Base-by-base conservation (phyloP, 2,113 vertebrate species). In the Channa argus region DNA sequence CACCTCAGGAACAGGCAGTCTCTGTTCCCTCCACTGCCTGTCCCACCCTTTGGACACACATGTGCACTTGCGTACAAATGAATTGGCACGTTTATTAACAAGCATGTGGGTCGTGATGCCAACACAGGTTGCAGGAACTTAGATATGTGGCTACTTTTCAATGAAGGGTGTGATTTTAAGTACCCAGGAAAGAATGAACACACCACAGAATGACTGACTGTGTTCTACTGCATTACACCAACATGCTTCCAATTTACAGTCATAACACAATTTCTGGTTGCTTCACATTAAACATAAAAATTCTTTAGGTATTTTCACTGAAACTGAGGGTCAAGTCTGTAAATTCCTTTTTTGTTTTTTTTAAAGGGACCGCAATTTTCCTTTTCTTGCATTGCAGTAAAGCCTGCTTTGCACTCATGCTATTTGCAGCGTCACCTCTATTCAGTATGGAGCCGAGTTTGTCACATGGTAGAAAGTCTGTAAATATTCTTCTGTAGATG, bases 1-100 rank as follows among this genome's bases (percentile, higher is more conserved):
- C 93, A 94, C 91, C 75, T 69, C 81, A 70, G 92, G 91, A 93
- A 95, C 93, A 94, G 86, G 86, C 84, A 79, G 89, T 91, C 91
- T 93, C 88, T 94, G 93, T 95, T 94, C 92, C 88, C 79, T 72
- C 69, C 60, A 49, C 63, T 90, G 86, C 87, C 86, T 90, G 93
- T 88, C 87, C 92, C 92, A 90, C 92, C 92, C 93, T 86, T 59
- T 15, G 37, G 84, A 88, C 82, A 78, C 74, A 67, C 54, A 46
- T 55, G 8, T 63, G 58, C 51, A 72, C 75, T 56, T 50, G 78
- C 73, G 75, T 69, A 47, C 60, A 69, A 72, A 63, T 63, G 44
- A 43, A 78, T 9, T 52, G 47, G 54, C 53, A 9, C 64, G 37
- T 72, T 65, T 72, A 79, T 59, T 63, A 77, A 62, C 79, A 71